Conservation (phyloP, 2,113 vertebrate genomes). For the Helogale parvula region DNA sequence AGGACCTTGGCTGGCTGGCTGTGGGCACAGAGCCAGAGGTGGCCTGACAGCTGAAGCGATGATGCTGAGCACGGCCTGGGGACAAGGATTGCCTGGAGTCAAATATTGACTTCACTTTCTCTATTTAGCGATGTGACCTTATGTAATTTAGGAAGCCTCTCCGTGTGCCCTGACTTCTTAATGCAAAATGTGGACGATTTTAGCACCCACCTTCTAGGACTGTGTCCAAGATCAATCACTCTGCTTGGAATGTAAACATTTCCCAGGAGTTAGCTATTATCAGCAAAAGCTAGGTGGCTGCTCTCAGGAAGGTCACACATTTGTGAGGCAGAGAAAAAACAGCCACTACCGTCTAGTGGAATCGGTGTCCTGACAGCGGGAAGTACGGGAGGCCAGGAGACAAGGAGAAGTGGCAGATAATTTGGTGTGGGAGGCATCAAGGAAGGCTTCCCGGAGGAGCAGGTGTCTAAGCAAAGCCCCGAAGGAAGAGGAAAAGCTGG, state of each 20-base stretch:
- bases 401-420: background rate
- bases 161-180: background rate
- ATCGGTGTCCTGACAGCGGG: background rate
- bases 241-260: background rate
- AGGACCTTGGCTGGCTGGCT: background rate
- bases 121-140: background rate
- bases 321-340: background rate
- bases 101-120: background rate
- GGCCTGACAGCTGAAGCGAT: too few species aligned
- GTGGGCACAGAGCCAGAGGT: background rate
- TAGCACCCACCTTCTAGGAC: background rate
- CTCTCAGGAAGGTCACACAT: background rate
- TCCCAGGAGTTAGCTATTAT: background rate
- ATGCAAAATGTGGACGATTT: background rate
- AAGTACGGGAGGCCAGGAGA: background rate
- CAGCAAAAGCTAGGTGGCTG: background rate
- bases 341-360: background rate
- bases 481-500: background rate
- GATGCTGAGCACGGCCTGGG: background rate
- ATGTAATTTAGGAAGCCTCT: background rate
- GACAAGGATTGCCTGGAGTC: background rate
- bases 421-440: background rate
- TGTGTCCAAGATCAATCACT: background rate
- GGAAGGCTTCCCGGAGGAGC: slow-evolving; percentile 2
- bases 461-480: background rate